Percentiles rank a stretch among this genome's conserved stretches.
Conservation (phyloP, 2,113 vertebrate genomes). For the Solenodon paradoxus region DNA sequence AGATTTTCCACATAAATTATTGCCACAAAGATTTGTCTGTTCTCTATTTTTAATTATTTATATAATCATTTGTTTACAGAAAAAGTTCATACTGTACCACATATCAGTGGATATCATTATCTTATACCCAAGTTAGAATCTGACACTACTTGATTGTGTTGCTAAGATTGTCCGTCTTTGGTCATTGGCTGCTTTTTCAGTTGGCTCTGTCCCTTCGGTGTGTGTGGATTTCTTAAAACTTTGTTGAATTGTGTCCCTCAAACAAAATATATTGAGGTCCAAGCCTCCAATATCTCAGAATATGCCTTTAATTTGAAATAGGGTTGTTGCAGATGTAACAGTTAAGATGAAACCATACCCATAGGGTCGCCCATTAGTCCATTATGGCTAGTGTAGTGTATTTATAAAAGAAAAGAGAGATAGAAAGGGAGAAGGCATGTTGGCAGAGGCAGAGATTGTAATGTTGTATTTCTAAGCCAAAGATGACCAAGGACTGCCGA, state of each 20-base stretch:
- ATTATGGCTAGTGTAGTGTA: not conserved
- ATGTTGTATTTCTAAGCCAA: not conserved
- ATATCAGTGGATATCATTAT: not conserved
- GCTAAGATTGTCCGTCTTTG: not conserved
- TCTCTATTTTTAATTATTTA: not conserved
- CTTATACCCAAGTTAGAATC: not conserved
- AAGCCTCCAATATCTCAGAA: not conserved
- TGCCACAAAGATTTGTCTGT: not conserved
- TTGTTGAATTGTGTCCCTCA: not conserved
- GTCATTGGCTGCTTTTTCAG: not conserved
- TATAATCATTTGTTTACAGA: not conserved
- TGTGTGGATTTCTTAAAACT: not conserved
- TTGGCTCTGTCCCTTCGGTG: not conserved
- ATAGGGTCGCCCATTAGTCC: not conserved
- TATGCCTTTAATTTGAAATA: not conserved
- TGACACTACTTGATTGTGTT: not conserved
- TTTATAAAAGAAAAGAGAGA: not conserved
- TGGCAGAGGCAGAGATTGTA: not conserved
- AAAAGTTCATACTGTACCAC: not conserved
- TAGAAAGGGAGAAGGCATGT: not conserved
- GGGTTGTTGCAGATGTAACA: not conserved
- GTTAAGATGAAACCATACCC: not conserved
- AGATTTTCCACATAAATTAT: not conserved
- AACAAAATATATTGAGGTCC: not conserved
- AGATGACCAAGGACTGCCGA: not conserved